Conservation (phyloP, 1,140 invertebrate species). For the Cotesia glomerata region DNA sequence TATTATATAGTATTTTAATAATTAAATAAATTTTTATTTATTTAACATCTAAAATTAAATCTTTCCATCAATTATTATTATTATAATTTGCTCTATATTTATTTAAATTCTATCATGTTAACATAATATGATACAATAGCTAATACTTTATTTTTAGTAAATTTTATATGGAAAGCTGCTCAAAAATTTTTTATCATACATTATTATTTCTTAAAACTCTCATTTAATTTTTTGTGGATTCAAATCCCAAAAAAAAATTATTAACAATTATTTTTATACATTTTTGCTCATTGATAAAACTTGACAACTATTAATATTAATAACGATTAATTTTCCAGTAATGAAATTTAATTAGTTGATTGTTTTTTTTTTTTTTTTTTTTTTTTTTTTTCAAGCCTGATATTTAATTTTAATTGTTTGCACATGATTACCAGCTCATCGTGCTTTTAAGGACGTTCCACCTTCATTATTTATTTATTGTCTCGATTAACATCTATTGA, state of each 20-base stretch:
- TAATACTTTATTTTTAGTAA: slow-evolving; percentile 51
- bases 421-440: slow-evolving; percentile 25
- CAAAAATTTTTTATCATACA: slow-evolving; percentile 46
- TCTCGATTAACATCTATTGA: not conserved
- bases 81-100: too few relatives aligned
- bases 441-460: slow-evolving; percentile 49
- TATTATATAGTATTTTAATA: not conserved
- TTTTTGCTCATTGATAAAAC: not conserved
- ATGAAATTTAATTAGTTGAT: too few relatives aligned
- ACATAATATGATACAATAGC: slow-evolving; percentile 58
- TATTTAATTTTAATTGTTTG: slow-evolving; percentile 24
- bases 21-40: slow-evolving; percentile 27
- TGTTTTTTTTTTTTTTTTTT: slow-evolving; percentile 25
- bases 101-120: slow-evolving; percentile 48
- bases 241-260: not conserved
- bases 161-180: slow-evolving; percentile 26
- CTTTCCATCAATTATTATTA: not conserved
- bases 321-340: not conserved
- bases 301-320: slow-evolving; percentile 5
- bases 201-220: slow-evolving; percentile 32
- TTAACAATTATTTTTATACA: not conserved
- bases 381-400: slow-evolving; percentile 35
- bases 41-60: slow-evolving; percentile 49
- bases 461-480: slow-evolving; percentile 39
- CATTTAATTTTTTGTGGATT: not conserved